A percentile compares a stretch with the other conserved stretches of the same genome.
These are phyloP conservation scores for Antheraea assamensis DNA, from an alignment of 2,888 invertebrate species.

Conservation along the genomic window DNA sequence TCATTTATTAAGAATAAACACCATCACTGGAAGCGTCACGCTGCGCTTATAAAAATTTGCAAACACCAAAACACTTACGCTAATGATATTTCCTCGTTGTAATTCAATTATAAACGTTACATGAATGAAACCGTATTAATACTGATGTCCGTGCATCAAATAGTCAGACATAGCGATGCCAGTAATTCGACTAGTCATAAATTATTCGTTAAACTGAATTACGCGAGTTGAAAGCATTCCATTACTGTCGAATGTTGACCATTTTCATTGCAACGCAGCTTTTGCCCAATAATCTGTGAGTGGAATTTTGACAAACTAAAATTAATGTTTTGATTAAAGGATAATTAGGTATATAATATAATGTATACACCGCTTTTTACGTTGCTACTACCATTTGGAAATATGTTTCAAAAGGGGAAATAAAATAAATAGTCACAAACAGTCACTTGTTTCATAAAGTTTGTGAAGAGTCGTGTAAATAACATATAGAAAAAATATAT, in stretches of 20 bases:
- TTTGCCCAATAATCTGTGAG: slow-evolving; percentile 59
- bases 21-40: not conserved
- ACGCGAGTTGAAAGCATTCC: slow-evolving; percentile 78
- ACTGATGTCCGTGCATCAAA: slow-evolving; percentile 48
- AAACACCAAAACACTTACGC: not conserved
- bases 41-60: not conserved
- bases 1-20: not conserved
- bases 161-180: slow-evolving; percentile 64
- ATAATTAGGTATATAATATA: not conserved
- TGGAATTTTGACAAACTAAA: slow-evolving; percentile 53
- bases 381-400: not conserved
- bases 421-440: no score
- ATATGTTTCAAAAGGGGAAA: no score
- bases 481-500: no score
- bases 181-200: slow-evolving; percentile 79
- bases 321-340: not conserved
- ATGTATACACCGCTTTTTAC: not conserved
- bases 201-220: slow-evolving; percentile 82
- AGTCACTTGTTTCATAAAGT: no score
- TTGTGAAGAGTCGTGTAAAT: no score
- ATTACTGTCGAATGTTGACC: slow-evolving; percentile 61
- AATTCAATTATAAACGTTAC: slow-evolving; percentile 28
- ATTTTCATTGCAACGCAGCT: slow-evolving; percentile 58
- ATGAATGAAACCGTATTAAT: slow-evolving; percentile 36
- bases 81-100: slow-evolving; percentile 13